Evolutionary conservation across 2,113 vertebrate species (phyloP).

Genomic region (Lepus timidus): DNA sequence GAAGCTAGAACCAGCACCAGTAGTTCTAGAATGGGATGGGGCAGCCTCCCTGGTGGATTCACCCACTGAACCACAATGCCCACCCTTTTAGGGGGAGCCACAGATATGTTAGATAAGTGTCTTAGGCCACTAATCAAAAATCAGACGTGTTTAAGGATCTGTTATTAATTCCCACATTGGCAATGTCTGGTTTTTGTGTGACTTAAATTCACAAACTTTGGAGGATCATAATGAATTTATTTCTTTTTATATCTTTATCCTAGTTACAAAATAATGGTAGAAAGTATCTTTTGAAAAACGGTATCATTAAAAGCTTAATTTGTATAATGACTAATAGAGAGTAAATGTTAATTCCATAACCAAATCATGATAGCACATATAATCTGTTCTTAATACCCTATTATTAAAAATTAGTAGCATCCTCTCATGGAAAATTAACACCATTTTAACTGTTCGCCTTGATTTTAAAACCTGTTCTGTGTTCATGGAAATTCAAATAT

Average conservation of each 20-base stretch:
- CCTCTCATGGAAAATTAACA: neutral
- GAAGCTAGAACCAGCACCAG: too few relatives aligned
- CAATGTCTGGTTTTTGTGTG: neutral
- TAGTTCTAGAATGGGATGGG: too few relatives aligned
- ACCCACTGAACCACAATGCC: too few relatives aligned
- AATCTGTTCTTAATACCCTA: constrained; percentile 12
- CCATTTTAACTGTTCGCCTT: neutral
- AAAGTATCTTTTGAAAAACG: neutral
- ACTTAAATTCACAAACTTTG: neutral
- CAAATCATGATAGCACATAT: neutral
- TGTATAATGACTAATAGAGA: neutral
- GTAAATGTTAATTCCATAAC: neutral
- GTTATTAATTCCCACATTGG: neutral
- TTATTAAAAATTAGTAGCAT: neutral
- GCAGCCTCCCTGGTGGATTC: too few relatives aligned
- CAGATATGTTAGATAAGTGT: neutral
- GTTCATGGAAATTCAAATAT: constrained; percentile 55
- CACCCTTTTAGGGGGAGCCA: neutral
- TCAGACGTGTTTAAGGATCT: neutral
- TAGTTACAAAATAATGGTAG: neutral
- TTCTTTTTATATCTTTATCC: constrained; percentile 13
- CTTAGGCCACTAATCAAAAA: neutral
- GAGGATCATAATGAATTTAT: neutral
- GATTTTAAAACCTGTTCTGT: neutral
- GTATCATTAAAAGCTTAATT: neutral